Base-by-base conservation (phyloP, 2,888 invertebrate genomes). In the Drosophila seclusa region DNA sequence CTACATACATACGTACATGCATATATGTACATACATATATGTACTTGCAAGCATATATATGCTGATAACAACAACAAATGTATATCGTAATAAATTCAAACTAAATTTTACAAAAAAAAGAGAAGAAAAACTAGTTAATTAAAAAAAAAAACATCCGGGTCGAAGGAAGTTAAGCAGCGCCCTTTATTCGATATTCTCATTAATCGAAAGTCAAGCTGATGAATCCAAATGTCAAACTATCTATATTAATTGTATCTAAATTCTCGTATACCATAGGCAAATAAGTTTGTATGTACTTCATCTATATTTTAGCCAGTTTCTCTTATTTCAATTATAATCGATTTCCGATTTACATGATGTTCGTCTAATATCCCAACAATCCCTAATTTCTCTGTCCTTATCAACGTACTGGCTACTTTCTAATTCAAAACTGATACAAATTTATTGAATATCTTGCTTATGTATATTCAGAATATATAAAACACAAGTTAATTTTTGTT, bases 1-100 rank as follows among this genome's bases (percentile, higher is more conserved):
- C 67, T 74, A 65, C 52, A 75, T 55, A 73, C 63, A 62, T 61
- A 68, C 55, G 63, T 45, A 21, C 21, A 34, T 48, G 65, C 55
- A 71, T 68, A 65, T 66, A 71, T 68, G 63, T 66, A 66, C 36
- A 52, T 36, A 69, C 53, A 74, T 52, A 48, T 54, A 62, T 58
- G 45, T 45, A 45, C 45, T 4, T 16, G 27, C 36, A 38, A 29
- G n/a, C 27, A 49, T 66, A 42, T 64, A 59, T 36, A 73, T 78
- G 45, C 75, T 82, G 72, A 54, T 63, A 71, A 79, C 50, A 58
- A 45, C 58, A 72, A 80, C 72, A 80, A 80, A 75, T 80, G 80
- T 88, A 78, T 87, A 85, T 85, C 89, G 82, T 80, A 85, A 89
- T 85, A 85, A 89, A 85, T 80, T 83, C 76, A 85, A 86, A 88